Conservation (phyloP, 1,140 invertebrate species). For the Armadillidium nasatum region DNA sequence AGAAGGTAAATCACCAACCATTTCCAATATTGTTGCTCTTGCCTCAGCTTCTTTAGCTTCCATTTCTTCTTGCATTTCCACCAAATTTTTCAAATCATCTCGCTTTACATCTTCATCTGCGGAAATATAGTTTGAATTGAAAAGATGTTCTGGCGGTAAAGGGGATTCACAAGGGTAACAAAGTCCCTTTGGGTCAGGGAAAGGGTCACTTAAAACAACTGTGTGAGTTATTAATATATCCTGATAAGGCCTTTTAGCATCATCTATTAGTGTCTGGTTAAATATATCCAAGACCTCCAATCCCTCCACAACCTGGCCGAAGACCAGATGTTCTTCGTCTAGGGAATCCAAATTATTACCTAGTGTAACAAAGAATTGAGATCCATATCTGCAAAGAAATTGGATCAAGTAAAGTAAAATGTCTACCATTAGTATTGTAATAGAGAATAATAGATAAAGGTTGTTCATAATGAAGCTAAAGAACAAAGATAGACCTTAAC, state of each 20-base stretch:
- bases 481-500: too few species aligned
- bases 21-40: constrained; percentile 94
- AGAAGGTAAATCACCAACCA: constrained; percentile 95
- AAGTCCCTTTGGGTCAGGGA: constrained; percentile 76
- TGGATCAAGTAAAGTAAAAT: too few species aligned
- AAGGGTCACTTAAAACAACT: constrained; percentile 93
- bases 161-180: constrained; percentile 77
- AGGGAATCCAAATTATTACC: constrained; percentile 82
- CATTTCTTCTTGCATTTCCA: constrained; percentile 81
- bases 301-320: constrained; percentile 93
- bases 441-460: too few species aligned
- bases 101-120: constrained; percentile 95
- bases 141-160: constrained; percentile 69
- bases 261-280: constrained; percentile 92
- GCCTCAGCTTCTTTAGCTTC: constrained; percentile 91
- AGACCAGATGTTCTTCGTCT: constrained; percentile 90
- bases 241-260: constrained; percentile 82
- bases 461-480: too few species aligned
- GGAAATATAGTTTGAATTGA: constrained; percentile 77
- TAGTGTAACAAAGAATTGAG: constrained; percentile 96
- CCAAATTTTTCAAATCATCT: constrained; percentile 69
- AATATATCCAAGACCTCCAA: constrained; percentile 79
- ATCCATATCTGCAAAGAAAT: constrained; percentile 64
- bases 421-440: too few species aligned
- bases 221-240: constrained; percentile 97